Conservation (phyloP, 2,113 vertebrate species). For the Vireo altiloquus region DNA sequence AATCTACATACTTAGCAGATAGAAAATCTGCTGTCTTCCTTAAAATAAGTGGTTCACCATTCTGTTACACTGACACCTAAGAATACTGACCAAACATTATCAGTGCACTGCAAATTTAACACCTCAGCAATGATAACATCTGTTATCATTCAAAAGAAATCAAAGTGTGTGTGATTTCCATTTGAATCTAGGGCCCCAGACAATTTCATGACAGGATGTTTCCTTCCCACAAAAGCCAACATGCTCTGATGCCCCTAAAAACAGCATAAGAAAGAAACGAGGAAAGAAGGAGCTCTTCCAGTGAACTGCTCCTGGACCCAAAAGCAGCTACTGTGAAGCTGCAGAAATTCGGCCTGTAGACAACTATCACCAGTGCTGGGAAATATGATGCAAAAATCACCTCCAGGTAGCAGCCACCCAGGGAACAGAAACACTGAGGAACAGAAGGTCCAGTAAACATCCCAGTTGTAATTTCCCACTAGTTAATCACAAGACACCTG, state of each 20-base stretch:
- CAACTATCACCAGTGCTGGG: too few relatives aligned
- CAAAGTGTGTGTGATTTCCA: background rate
- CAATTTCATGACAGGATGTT: background rate
- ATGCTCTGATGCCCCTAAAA: background rate
- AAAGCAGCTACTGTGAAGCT: background rate
- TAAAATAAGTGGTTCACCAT: background rate
- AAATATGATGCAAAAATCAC: background rate
- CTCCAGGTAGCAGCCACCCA: background rate
- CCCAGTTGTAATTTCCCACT: background rate
- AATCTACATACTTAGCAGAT: background rate
- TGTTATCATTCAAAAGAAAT: background rate
- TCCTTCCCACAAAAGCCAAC: background rate
- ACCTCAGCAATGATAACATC: background rate
- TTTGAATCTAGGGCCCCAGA: background rate
- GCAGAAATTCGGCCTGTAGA: background rate
- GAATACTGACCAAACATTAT: background rate
- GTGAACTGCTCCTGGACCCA: background rate
- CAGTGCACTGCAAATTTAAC: background rate
- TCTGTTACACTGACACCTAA: background rate
- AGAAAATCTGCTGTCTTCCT: background rate
- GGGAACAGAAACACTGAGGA: background rate
- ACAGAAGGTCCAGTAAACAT: background rate
- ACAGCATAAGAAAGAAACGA: background rate
- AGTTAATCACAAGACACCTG: background rate
- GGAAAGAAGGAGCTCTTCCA: background rate